Evolutionary conservation across 2,797 vertebrate genomes (phyloP), one percentile per base, ranked within the genome.

Genomic region (Etheostoma nigrum): DNA sequence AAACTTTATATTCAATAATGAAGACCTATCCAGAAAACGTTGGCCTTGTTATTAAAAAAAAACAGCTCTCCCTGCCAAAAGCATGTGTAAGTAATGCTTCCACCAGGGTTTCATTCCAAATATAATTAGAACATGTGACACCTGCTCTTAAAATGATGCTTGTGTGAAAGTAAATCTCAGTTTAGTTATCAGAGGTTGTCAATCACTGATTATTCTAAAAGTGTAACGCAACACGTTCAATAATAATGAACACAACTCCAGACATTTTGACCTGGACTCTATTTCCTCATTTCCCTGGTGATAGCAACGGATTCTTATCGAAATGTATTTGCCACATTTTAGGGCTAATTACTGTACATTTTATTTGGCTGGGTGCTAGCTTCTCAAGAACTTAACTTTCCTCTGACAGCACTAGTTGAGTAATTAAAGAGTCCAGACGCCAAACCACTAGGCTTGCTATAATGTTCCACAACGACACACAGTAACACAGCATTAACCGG

Each of bases 101-200:
- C 64, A 68, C 45, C 62, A 25, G 59, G 3, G 21, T 65, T 71
- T 73, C 12, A 14, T 8, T 72, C 48, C 42, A 78, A 72, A 78
- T 64, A 62, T 40, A 8, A 40, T 23, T 4, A 5, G 9, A 58
- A 49, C 30, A 71, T 21, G 18, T 62, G 47, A 72, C 79, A 25
- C 53, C 23, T 23, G 33, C 36, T 62, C 52, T 66, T 62, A 33
- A 76, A 76, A 45, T 21, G 19, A 49, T 4, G 52, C 15, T 23
- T 16, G 49, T 68, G 79, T 72, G 65, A 84, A 62, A 81, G 15
- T 10, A 16, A 54, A 47, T 59, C 45, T 69, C 25, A 19, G 23
- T 75, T 67, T 71, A 53, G 57, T 48, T 54, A 25, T 49, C 10
- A 44, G 25, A 73, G 1, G 51, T 3, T 74, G 78, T 83, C 75